Percentiles rank a stretch among this genome's conserved stretches.
Conservation (phyloP, 1,140 invertebrate species). For the Neodiprion lecontei region DNA sequence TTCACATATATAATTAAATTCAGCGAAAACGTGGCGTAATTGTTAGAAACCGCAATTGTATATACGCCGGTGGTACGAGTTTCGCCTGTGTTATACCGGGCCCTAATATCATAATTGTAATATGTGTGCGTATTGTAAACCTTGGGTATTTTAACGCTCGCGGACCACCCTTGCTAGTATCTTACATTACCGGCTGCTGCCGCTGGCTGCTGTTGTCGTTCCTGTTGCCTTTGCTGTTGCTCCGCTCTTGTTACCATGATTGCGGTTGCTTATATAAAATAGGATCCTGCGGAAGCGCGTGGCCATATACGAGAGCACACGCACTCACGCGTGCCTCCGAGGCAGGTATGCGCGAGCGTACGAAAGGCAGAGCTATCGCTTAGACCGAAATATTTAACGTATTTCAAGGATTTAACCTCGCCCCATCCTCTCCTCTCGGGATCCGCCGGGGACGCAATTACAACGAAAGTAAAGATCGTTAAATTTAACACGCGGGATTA, state of each 20-base stretch:
- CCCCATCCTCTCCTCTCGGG: neutral
- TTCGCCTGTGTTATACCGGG: neutral
- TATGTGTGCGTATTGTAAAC: neutral
- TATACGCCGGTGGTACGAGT: neutral
- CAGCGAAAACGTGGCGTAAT: conserved; percentile 7
- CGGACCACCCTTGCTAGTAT: neutral
- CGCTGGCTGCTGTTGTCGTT: neutral
- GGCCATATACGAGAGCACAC: neutral
- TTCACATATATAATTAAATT: conserved; percentile 4
- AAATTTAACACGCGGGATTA: neutral
- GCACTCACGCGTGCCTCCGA: conserved; percentile 3
- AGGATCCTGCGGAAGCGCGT: neutral
- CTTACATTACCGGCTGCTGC: neutral
- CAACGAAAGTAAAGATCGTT: conserved; percentile 2
- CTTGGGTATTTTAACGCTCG: conserved; percentile 2
- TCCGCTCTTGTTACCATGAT: neutral
- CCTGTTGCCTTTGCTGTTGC: too few species aligned
- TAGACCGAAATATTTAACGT: neutral
- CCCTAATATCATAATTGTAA: conserved; percentile 7
- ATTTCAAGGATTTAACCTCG: conserved; percentile 2
- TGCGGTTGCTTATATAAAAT: neutral
- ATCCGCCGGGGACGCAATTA: neutral
- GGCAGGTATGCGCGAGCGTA: neutral
- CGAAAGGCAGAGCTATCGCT: conserved; percentile 1
- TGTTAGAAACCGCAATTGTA: conserved; percentile 4